A percentile compares a stretch with the other conserved stretches of the same genome.
These are phyloP conservation scores for Alca torda DNA, from an alignment of 2,797 vertebrate species.

Conservation along the genomic window DNA sequence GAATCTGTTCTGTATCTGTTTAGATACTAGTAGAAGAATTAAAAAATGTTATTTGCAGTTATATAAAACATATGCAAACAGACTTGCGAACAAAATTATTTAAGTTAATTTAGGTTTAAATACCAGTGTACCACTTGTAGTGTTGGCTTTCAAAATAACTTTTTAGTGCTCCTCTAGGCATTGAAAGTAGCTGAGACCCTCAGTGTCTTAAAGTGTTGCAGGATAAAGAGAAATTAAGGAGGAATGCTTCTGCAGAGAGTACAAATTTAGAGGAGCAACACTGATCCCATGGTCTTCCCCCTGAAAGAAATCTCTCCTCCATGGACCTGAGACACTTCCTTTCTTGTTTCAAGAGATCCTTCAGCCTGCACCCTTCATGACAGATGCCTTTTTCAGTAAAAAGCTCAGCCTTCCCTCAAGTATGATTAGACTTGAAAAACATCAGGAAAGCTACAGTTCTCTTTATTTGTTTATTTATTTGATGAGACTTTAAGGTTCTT, in stretches of 20 bases:
- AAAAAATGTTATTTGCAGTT: background rate
- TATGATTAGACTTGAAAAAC: background rate
- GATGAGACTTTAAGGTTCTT: background rate
- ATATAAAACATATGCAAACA: background rate
- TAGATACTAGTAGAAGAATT: background rate
- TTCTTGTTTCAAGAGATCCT: background rate
- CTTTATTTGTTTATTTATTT: background rate
- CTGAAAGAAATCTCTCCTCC: background rate
- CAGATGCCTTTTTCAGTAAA: background rate
- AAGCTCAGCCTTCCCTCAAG: background rate
- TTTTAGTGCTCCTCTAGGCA: background rate
- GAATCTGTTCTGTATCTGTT: too few relatives aligned
- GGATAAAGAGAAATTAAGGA: background rate
- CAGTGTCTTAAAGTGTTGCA: background rate
- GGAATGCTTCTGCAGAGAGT: background rate
- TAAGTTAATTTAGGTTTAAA: background rate
- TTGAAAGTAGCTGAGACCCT: background rate
- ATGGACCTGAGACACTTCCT: background rate
- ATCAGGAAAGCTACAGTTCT: background rate
- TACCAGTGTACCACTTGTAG: background rate
- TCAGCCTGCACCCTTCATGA: background rate
- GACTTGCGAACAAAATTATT: background rate
- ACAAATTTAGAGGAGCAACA: background rate
- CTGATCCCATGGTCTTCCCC: background rate
- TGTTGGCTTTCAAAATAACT: background rate